Evolutionary conservation across 2,113 vertebrate genomes (phyloP).

Genomic region (Myrmecophaga tridactyla): DNA sequence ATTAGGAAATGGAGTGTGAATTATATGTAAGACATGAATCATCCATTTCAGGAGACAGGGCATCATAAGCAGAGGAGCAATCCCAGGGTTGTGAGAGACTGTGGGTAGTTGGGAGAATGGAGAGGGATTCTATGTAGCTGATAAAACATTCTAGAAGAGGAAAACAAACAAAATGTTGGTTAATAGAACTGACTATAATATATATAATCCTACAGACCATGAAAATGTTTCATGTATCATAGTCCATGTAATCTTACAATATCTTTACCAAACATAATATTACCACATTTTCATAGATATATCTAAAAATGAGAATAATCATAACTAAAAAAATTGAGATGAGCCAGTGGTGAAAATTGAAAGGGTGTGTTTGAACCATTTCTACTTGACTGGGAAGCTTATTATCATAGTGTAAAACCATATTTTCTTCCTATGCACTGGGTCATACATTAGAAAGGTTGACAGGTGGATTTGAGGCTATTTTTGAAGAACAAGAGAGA

Average conservation of each 20-base stretch:
- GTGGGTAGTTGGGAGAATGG: too few species aligned
- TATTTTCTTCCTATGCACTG: accelerated
- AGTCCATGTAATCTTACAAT: neutral
- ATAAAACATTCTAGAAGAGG: neutral
- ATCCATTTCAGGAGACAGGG: too few species aligned
- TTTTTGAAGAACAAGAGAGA: neutral
- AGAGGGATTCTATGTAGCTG: too few species aligned
- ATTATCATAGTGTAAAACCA: too few species aligned
- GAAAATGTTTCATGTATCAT: neutral
- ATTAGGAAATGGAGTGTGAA: too few species aligned
- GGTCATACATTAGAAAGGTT: accelerated
- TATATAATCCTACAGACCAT: too few species aligned
- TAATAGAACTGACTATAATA: too few species aligned
- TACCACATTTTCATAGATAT: neutral
- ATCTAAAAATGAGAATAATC: neutral
- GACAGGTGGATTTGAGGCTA: neutral
- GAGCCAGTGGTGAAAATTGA: neutral
- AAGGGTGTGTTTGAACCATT: accelerated
- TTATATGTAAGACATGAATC: too few species aligned
- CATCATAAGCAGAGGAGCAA: too few species aligned
- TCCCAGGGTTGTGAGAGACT: too few species aligned
- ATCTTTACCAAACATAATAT: neutral
- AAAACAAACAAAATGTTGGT: neutral
- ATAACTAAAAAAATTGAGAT: neutral
- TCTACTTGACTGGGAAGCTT: too few species aligned